Evolutionary conservation across 2,888 invertebrate species (phyloP), one percentile per base, ranked within the genome.

Genomic region (Pyrrhia umbra): DNA sequence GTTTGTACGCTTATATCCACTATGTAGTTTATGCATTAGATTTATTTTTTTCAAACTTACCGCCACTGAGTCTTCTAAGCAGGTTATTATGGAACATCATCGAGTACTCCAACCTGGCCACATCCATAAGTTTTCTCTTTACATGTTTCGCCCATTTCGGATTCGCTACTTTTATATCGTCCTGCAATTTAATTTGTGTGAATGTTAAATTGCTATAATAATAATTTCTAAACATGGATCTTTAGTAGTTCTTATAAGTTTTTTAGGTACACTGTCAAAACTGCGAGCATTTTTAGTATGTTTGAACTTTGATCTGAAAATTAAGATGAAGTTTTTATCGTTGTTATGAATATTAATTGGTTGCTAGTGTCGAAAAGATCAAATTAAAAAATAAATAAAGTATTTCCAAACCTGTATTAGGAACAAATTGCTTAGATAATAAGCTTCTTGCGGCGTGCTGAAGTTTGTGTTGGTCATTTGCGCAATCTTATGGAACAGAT

Each of bases 61-160:
- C 96, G 43, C 96, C 96, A 62, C 95, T 96, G 0, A 96, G 90
- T 85, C 90, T 94, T 75, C 91, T 89, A 58, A 95, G 85, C 43
- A 90, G 82, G 50, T 90, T 92, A 71, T 94, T 95, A 66, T 95
- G 94, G 77, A 94, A 95, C 90, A 95, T 95, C 87, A 95, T 93
- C 8, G 95, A 92, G 68, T 96, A 96, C 70, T 96, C 95, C 64
- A 96, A 72, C 62, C 92, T 85, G 0, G 95, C 95, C 5, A 94
- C 88, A 34, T 95, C 93, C 85, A 90, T 89, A n/a, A 96, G 86
- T 88, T 91, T 91, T 84, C 95, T 95, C 57, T 95, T 88, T 1
- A 96, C 93, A 43, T 94, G 93, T 68, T 91, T 90, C 2, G 95
- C 94, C 96, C 96, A 96, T 81, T 93, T 90, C 6, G 96, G 96